Conservation (phyloP, 2,113 vertebrate genomes). For the Heterocephalus glaber region DNA sequence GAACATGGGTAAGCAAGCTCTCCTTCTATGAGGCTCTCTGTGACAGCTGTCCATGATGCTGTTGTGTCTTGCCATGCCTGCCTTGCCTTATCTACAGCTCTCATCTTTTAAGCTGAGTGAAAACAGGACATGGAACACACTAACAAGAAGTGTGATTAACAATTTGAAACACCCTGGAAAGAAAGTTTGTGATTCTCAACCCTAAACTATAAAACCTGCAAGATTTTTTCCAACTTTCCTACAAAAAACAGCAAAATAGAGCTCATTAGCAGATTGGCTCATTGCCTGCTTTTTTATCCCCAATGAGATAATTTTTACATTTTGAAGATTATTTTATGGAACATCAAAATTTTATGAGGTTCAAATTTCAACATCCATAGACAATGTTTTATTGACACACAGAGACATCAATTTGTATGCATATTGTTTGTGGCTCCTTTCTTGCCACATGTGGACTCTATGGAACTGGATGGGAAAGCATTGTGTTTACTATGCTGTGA, state of each 20-base stretch:
- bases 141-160: neutral
- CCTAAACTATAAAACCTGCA: neutral
- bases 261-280: neutral
- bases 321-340: neutral
- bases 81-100: accelerated
- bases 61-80: neutral
- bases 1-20: neutral
- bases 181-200: neutral
- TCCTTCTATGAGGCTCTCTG: neutral
- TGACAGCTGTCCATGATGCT: neutral
- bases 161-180: neutral
- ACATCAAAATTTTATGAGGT: neutral
- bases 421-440: neutral
- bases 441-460: too few relatives aligned
- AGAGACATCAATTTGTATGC: neutral
- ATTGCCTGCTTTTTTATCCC: neutral
- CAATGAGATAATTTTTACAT: neutral
- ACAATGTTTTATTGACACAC: accelerated
- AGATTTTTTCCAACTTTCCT: neutral
- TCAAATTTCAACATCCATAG: neutral
- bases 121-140: neutral
- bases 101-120: neutral
- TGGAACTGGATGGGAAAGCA: accelerated
- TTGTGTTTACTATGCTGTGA: accelerated
- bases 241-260: neutral